phyloP scores from a whole-genome alignment of 2,113 vertebrate species.

The Mesembrinibis cayennensis region DNA sequence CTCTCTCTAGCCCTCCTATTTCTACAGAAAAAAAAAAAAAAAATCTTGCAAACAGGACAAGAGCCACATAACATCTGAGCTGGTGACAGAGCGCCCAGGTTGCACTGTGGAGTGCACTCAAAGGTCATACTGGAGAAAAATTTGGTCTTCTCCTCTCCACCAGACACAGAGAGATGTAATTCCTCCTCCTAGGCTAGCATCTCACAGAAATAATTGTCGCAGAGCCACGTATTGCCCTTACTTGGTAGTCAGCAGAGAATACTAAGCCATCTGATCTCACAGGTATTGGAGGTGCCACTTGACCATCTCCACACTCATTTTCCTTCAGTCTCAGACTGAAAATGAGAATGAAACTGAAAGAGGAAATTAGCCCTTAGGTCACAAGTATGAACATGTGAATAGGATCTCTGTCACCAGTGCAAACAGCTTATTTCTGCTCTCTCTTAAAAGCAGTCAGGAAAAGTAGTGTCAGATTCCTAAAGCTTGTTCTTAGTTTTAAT shows the following conservation, averaged over 20 bases:
- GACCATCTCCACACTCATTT: background rate
- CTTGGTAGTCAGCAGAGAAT: background rate
- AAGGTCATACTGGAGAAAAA: background rate
- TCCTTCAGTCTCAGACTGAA: conserved; percentile 5
- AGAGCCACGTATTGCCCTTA: background rate
- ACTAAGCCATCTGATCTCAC: background rate
- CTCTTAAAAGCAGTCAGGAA: conserved; percentile 43
- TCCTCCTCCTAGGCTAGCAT: background rate
- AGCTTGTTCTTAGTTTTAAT: conserved; percentile 64
- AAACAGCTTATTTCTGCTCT: conserved; percentile 24
- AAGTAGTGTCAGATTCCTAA: conserved; percentile 10
- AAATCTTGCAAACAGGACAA: background rate
- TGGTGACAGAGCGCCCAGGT: background rate
- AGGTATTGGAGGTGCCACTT: background rate
- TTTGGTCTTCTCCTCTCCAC: background rate
- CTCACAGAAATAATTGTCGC: background rate
- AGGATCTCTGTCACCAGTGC: conserved; percentile 6
- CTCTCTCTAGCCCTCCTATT: background rate
- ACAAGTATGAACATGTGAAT: conserved; percentile 26
- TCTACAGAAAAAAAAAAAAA: background rate
- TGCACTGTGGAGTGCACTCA: accelerated
- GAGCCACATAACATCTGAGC: background rate
- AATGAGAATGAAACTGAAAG: conserved; percentile 37
- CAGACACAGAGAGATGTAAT: background rate
- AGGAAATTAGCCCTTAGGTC: conserved; percentile 35